Evolutionary conservation across 2,113 vertebrate genomes (phyloP), one percentile per base, ranked within the genome.

Genomic region (Prochilodus magdalenae): DNA sequence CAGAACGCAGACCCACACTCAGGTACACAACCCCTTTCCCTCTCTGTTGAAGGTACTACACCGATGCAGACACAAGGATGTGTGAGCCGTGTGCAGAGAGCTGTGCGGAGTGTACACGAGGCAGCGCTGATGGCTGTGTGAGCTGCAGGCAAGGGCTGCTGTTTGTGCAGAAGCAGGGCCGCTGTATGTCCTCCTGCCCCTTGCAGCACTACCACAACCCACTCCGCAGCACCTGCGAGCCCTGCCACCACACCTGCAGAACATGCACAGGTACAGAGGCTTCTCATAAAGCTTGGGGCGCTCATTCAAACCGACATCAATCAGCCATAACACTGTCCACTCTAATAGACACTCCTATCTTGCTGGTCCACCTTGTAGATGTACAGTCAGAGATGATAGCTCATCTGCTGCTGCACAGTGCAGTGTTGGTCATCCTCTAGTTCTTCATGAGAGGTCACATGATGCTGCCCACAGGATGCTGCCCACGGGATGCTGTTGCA

Each of bases 21-120:
- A 36, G 20, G 18, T 65, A 57, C 14, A 85, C 79, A 80, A 86
- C 84, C 49, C 18, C 18, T 40, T 33, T 79, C 66, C 6, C 79
- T 76, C 49, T 77, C 79, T 81, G 63, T 30, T 77, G 71, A 84
- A 99, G 97, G 63, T 94, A 94, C 86, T 98, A 96, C 29, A 89
- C 94, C 83, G 93, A 96, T 75, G 86, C 88, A 6, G 78, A 87
- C 74, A 92, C 92, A 0, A 81, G 90, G 73, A 86, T 24, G 4
- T 98, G 97, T 77, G 89, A 96, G 84, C 94, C 78, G 73, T 98
- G 97, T 78, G 87, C 96, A 87, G 93, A 90, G 69, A 95, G 83
- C 47, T 99, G 97, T 75, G 92, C 92, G 11, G 89, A 95, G 33
- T 98, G 97, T 81, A 69, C 13, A 7, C 94, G 93, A 0, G 90